Conservation (phyloP, 2,113 vertebrate genomes). For the Sylvietta virens region DNA sequence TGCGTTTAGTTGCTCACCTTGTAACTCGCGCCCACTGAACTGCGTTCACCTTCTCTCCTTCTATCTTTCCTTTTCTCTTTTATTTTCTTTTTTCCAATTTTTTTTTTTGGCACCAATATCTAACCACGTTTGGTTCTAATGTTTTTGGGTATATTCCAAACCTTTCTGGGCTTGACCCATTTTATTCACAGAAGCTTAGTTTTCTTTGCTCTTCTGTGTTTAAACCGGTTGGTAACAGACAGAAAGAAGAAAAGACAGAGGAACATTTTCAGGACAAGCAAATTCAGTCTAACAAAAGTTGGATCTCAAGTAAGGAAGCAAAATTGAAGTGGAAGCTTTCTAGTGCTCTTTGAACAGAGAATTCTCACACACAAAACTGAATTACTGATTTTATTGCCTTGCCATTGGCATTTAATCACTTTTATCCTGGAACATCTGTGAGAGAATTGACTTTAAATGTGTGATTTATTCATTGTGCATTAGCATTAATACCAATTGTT, state of each 20-base stretch:
- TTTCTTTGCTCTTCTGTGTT: not conserved
- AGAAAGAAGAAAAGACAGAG: not conserved
- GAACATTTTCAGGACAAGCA: not conserved
- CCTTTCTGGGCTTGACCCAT: not conserved
- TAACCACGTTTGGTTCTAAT: not conserved
- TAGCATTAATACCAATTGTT: not conserved
- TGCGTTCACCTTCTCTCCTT: not conserved
- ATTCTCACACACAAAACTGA: not conserved
- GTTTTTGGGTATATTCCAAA: not conserved
- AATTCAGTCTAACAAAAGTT: not conserved
- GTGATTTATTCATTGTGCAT: not conserved
- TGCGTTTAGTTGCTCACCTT: not conserved
- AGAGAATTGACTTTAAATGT: not conserved
- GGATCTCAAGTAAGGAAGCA: not conserved
- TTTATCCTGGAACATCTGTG: not conserved
- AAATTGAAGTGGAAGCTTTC: not conserved
- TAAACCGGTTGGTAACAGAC: not conserved
- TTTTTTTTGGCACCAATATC: too few relatives aligned
- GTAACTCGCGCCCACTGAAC: not conserved
- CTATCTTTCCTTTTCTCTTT: too few relatives aligned
- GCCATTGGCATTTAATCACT: not conserved
- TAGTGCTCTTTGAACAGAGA: not conserved
- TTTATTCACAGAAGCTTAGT: not conserved
- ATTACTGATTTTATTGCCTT: not conserved
- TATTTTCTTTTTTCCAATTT: not conserved